Evolutionary conservation across 2,797 vertebrate genomes (phyloP), one percentile per base, ranked within the genome.

Genomic region (Megalops cyprinoides): DNA sequence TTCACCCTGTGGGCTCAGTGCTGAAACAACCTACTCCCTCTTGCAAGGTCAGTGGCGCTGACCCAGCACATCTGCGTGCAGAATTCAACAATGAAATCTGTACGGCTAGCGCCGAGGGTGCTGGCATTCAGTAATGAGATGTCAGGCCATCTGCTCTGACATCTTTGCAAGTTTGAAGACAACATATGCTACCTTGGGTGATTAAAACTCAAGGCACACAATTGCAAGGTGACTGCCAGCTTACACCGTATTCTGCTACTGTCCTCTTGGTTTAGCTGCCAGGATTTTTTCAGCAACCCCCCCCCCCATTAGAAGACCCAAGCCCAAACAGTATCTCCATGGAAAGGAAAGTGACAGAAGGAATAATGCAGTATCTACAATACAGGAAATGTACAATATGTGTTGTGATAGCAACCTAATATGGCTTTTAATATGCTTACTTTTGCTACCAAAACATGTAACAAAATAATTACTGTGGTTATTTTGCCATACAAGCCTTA

Each of bases 61-160:
- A 65, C 62, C 62, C 62, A 42, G 20, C 37, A 42, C 65, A 6
- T 5, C 31, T 60, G 46, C 42, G 20, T 0, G 18, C 48, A 15
- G 71, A 60, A 75, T 14, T 42, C 71, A 80, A 75, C 53, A 75
- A n/a, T 75, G 73, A 71, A 53, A 65, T 75, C 62, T 75, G 55
- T 48, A 39, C 31, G 4, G 71, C 28, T 75, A 71, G 44, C 62
- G 79, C 55, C 56, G 44, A 56, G 79, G 56, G 71, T 73, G 55
- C 73, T 80, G 79, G 71, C 73, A 75, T 80, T 51, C 55, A 74
- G 37, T 18, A 56, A 75, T 49, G 79, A 48, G 71, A 75, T 34
- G 79, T 80, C 55, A 60, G 42, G 55, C 79, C 79, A 80, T 80
- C 79, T 76, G 79, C 53, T 75, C 71, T 49, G 71, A 75, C 53